Evolutionary conservation across 2,113 vertebrate genomes (phyloP).

Genomic region (Neopipo cinnamomea): DNA sequence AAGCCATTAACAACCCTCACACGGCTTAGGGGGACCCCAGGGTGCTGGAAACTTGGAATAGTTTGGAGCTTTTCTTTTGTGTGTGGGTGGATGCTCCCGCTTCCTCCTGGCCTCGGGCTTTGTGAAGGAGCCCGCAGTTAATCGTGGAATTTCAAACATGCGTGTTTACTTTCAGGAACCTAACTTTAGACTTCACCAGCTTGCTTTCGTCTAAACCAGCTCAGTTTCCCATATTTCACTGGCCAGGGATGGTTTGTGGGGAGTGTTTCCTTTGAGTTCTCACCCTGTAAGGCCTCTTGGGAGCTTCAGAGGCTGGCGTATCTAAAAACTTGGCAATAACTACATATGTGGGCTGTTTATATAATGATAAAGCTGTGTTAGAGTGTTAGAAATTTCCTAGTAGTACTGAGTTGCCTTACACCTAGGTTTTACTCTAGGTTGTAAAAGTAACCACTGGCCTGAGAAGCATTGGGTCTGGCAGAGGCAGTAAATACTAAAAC

Average conservation of each 20-base stretch:
- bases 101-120: slow-evolving; percentile 5
- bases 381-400: not conserved
- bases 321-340: not conserved
- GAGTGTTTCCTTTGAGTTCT: slow-evolving; percentile 13
- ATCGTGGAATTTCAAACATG: slow-evolving; percentile 39
- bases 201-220: not conserved
- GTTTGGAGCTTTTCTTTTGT: slow-evolving; percentile 2
- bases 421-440: not conserved
- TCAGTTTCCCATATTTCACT: not conserved
- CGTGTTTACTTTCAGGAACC: slow-evolving; percentile 15
- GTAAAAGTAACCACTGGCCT: not conserved
- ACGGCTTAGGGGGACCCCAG: not conserved
- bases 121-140: not conserved
- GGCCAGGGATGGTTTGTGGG: not conserved
- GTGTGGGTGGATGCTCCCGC: slow-evolving; percentile 5
- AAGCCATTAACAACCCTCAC: not conserved
- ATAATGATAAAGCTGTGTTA: not conserved
- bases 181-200: not conserved
- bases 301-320: not conserved
- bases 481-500: not conserved
- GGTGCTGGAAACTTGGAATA: slow-evolving; percentile 45
- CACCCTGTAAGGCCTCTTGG: not conserved
- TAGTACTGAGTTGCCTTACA: not conserved
- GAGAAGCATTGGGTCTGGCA: not conserved
- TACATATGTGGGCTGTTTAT: not conserved